Conservation (phyloP, 23 tunicate genomes). For the Trididemnum miniatum region DNA sequence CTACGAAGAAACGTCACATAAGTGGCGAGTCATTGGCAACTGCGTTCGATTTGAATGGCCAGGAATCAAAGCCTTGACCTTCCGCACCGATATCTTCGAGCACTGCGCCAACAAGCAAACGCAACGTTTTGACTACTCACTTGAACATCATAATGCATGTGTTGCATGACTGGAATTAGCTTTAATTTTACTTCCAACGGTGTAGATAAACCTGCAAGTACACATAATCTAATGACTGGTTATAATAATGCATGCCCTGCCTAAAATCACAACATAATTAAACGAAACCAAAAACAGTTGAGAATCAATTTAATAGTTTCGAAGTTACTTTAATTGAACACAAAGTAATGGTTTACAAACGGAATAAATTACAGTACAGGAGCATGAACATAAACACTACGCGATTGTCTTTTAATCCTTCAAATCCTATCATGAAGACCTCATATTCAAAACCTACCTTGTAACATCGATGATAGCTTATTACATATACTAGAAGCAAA, state of each 20-base stretch:
- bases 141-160: slow-evolving; percentile 90
- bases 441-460: slow-evolving; percentile 72
- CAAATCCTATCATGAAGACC: too few species aligned
- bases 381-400: too few species aligned
- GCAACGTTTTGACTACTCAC: slow-evolving; percentile 31
- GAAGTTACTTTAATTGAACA: neutral
- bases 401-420: too few species aligned
- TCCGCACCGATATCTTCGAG: too few species aligned
- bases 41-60: too few species aligned
- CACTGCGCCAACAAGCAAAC: too few species aligned
- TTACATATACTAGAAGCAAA: slow-evolving; percentile 93
- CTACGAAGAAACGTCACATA: too few species aligned
- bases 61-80: too few species aligned
- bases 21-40: too few species aligned
- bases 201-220: slow-evolving; percentile 74
- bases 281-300: neutral
- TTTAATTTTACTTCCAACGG: slow-evolving; percentile 84
- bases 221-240: neutral
- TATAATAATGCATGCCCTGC: neutral
- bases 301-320: neutral
- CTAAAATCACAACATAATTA: neutral
- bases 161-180: slow-evolving; percentile 84
- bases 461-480: slow-evolving; percentile 80
- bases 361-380: too few species aligned
- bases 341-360: too few species aligned